Evolutionary conservation across 1,140 invertebrate genomes (phyloP).

Genomic region (Colletes gigas): DNA sequence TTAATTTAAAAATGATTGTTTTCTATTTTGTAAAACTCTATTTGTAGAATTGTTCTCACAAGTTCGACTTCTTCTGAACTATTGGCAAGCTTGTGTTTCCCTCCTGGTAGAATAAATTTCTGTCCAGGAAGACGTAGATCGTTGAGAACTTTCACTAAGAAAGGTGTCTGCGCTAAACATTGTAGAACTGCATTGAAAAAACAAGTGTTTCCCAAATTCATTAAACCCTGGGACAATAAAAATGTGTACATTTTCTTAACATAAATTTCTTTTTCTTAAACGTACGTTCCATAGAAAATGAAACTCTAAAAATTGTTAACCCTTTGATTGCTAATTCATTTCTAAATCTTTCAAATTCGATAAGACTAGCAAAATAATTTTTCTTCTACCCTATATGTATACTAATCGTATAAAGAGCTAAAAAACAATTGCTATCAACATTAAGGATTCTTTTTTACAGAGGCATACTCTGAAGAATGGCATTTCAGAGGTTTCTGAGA

Average conservation of each 20-base stretch:
- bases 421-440: too few species aligned
- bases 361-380: too few species aligned
- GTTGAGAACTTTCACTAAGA: constrained; percentile 87
- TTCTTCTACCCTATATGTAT: too few species aligned
- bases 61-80: constrained; percentile 77
- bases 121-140: constrained; percentile 86
- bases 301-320: not conserved
- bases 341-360: too few species aligned
- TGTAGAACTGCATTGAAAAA: constrained; percentile 98
- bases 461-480: too few species aligned
- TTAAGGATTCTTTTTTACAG: too few species aligned
- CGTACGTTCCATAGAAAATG: not conserved
- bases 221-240: constrained; percentile 82
- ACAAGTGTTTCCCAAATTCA: constrained; percentile 97
- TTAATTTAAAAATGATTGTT: not conserved
- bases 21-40: not conserved
- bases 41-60: constrained; percentile 64
- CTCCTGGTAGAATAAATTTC: constrained; percentile 86
- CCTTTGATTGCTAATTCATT: not conserved
- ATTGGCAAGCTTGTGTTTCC: constrained; percentile 81
- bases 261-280: not conserved
- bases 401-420: too few species aligned
- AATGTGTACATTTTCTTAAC: not conserved
- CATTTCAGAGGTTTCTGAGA: too few species aligned
- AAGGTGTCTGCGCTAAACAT: constrained; percentile 92